Conservation (phyloP, 2,113 vertebrate genomes). For the Anser brachyrhynchus region DNA sequence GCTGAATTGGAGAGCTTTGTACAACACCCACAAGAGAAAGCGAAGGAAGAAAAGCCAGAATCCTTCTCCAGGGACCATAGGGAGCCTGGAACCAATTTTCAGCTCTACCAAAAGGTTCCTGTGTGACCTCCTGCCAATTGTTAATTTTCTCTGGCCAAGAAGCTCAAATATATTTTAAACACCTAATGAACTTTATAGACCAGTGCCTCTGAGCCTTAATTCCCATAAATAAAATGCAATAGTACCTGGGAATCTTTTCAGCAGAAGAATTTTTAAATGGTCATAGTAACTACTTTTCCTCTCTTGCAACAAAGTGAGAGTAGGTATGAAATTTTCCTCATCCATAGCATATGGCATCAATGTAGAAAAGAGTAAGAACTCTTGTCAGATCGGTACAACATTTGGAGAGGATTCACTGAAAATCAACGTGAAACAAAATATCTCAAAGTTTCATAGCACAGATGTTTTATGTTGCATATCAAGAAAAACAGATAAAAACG, state of each 20-base stretch:
- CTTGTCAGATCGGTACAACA: not conserved
- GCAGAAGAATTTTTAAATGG: not conserved
- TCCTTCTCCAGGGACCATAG: not conserved
- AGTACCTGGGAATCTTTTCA: not conserved
- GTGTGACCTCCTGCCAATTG: not conserved
- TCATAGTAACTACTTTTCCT: not conserved
- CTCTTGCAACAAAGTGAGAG: not conserved
- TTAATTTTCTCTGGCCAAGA: conserved; percentile 28
- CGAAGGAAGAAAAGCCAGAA: not conserved
- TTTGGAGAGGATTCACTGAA: not conserved
- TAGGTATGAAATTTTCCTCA: not conserved
- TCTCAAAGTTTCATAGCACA: not conserved
- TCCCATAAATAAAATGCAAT: not conserved
- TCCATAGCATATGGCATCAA: not conserved
- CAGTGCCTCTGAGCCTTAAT: not conserved
- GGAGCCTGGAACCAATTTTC: not conserved
- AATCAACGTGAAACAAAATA: not conserved
- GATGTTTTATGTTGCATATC: rapidly evolving
- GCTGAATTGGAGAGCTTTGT: not conserved
- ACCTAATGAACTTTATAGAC: conserved; percentile 28
- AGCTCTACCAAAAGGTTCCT: conserved; percentile 1
- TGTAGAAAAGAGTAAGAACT: not conserved
- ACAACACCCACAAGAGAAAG: not conserved
- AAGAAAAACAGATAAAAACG: not conserved
- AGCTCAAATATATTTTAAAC: conserved; percentile 31